phyloP scores from a whole-genome alignment of 1,140 invertebrate genomes.

The Dolichoris vasculosae region DNA sequence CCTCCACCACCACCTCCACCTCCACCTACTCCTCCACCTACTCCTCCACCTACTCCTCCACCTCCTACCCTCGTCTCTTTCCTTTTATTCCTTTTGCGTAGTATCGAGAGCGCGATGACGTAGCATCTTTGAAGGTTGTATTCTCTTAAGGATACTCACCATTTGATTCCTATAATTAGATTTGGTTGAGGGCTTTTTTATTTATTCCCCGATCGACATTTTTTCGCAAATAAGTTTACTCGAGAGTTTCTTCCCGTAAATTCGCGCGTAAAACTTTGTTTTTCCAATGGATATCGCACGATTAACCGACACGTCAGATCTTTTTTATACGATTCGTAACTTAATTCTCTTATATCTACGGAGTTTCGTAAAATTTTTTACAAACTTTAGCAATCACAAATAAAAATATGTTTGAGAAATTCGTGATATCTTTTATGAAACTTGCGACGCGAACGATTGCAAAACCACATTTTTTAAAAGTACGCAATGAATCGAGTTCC shows the following conservation, averaged over 20 bases:
- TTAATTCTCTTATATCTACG: not conserved
- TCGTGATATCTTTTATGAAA: not conserved
- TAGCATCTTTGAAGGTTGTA: not conserved
- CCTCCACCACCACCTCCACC: not conserved
- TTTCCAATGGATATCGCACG: not conserved
- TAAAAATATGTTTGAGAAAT: not conserved
- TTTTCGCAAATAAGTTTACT: not conserved
- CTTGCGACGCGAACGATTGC: not conserved
- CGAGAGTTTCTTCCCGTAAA: not conserved
- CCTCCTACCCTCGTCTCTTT: not conserved
- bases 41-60: too few species aligned
- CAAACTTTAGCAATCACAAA: not conserved
- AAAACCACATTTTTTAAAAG: not conserved
- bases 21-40: too few species aligned
- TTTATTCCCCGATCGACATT: not conserved
- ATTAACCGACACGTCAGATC: not conserved
- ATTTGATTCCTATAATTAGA: conserved; percentile 4
- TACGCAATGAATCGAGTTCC: not conserved
- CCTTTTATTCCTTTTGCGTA: not conserved
- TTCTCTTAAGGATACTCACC: not conserved
- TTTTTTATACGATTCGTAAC: not conserved
- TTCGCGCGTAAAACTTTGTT: not conserved
- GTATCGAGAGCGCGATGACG: not conserved
- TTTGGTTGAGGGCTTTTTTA: not conserved
- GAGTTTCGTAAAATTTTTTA: not conserved